Evolutionary conservation across 2,888 invertebrate species (phyloP), one percentile per base, ranked within the genome.

Genomic region (Sepioteuthis lessoniana): DNA sequence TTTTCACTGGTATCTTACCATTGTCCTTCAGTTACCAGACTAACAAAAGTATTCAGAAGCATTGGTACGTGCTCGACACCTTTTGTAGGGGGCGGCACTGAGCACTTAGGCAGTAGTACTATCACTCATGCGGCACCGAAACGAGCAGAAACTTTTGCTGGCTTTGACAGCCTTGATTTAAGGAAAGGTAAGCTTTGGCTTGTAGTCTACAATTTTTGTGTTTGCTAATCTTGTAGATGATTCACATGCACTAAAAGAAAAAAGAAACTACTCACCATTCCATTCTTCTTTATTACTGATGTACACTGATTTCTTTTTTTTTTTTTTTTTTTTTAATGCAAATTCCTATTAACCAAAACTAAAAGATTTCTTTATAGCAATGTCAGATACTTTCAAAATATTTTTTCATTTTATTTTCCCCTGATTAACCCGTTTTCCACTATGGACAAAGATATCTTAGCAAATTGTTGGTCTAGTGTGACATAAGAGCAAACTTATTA

Each of bases 141-240:
- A 96, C 98, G 99, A 55, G 99, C 99, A 0, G 99, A 99, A 97
- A 99, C 99, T 8, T 99, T 99, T 97, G 99, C 99, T 1, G 99
- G 99, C 21, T 99, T 99, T 97, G 99, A 99, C 97, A 96, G 95
- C 94, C 94, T 94, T 42, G 95, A 92, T 47, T 92, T 92, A 92
- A 92, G 92, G 92, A 96, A 96, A 95, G 95, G 96, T 95, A 95
- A 92, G 92, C 46, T 92, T 92, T 92, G 31, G 46, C 47, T 76
- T 76, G 76, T 76, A 76, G 76, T 76, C n/a, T 76, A 76, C 35
- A 76, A 76, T 16, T n/a, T 76, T 35, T 76, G 19, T 35, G n/a
- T 76, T 76, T 35, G 4, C n/a, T 76, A n/a, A n/a, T 35, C 35
- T 76, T n/a, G 7, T 35, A 55, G 55, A 55, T 76, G 7, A 13